A percentile compares a stretch with the other conserved stretches of the same genome.
phyloP scores from a whole-genome alignment of 2,888 invertebrate species.

The Lysandra bellargus region DNA sequence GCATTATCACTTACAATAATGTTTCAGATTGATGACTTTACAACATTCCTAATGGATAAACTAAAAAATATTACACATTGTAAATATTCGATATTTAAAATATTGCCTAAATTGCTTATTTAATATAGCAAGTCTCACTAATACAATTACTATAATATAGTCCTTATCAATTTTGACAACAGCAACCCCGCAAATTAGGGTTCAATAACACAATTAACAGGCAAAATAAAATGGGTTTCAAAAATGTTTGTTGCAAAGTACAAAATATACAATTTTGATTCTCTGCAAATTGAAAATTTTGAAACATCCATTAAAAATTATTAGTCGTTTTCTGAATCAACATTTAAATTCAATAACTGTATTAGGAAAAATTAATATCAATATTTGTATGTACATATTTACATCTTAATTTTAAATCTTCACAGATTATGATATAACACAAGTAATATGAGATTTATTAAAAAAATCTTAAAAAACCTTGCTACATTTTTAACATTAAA shows the following conservation, averaged over 20 bases:
- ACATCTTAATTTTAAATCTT: constrained; percentile 64
- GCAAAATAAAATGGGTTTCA: not conserved
- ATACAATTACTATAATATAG: not conserved
- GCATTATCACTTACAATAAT: constrained; percentile 29
- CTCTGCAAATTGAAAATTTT: not conserved
- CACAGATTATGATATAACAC: constrained; percentile 57
- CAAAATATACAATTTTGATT: constrained; percentile 1
- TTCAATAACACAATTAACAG: not conserved
- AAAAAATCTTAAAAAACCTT: constrained; percentile 43
- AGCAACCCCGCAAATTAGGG: not conserved
- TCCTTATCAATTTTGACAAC: not conserved
- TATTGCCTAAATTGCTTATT: constrained; percentile 23
- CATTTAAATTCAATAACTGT: constrained; percentile 54
- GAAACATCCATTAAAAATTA: constrained; percentile 5
- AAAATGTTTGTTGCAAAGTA: constrained; percentile 9
- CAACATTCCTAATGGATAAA: constrained; percentile 30
- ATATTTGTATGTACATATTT: constrained; percentile 78
- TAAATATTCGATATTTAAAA: constrained; percentile 27
- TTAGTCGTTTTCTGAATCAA: constrained; percentile 43
- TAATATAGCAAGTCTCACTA: constrained; percentile 21
- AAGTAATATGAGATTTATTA: constrained; percentile 54
- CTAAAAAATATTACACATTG: constrained; percentile 25
- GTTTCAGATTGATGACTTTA: constrained; percentile 19
- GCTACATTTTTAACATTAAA: constrained; percentile 40
- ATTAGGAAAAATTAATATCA: constrained; percentile 65